These are phyloP conservation scores for Lasaia peninsularis DNA, from an alignment of 1,140 invertebrate species.

Conservation along the genomic window DNA sequence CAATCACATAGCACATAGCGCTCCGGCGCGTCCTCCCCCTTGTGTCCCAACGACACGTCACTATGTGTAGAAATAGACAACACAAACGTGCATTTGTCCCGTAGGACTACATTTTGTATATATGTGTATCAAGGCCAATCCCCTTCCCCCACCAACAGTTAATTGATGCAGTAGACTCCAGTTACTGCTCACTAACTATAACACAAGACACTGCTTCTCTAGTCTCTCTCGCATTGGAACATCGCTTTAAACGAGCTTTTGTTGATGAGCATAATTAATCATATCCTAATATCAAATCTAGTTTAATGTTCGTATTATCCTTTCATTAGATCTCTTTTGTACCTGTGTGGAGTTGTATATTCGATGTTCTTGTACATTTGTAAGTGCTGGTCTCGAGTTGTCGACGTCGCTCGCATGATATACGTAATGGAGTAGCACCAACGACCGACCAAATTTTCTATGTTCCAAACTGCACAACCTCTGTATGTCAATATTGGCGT, in stretches of 20 bases:
- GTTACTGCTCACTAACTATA: slow-evolving; percentile 53
- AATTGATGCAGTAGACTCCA: slow-evolving; percentile 74
- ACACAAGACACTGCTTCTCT: slow-evolving; percentile 69
- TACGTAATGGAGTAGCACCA: slow-evolving; percentile 39
- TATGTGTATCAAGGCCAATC: slow-evolving; percentile 56
- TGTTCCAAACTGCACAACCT: slow-evolving; percentile 44
- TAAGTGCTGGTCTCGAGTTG: slow-evolving; percentile 51
- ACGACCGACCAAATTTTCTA: slow-evolving; percentile 45
- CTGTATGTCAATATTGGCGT: slow-evolving; percentile 49
- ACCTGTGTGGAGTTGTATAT: slow-evolving; percentile 71
- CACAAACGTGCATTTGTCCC: slow-evolving; percentile 44
- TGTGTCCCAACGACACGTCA: slow-evolving; percentile 22
- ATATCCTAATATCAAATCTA: slow-evolving; percentile 71
- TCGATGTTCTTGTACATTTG: slow-evolving; percentile 61
- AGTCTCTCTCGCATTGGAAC: slow-evolving; percentile 71
- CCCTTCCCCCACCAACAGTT: slow-evolving; percentile 57
- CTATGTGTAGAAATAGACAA: slow-evolving; percentile 22
- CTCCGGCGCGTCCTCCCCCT: not conserved
- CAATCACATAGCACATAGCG: not conserved
- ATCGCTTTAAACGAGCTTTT: slow-evolving; percentile 62
- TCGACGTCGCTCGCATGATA: slow-evolving; percentile 37
- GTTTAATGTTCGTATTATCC: slow-evolving; percentile 74
- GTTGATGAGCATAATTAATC: slow-evolving; percentile 71
- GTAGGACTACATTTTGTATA: slow-evolving; percentile 45
- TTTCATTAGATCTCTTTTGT: slow-evolving; percentile 77